Evolutionary conservation across 2,888 invertebrate species (phyloP), one percentile per base, ranked within the genome.

Genomic region (Drosophila greeni): DNA sequence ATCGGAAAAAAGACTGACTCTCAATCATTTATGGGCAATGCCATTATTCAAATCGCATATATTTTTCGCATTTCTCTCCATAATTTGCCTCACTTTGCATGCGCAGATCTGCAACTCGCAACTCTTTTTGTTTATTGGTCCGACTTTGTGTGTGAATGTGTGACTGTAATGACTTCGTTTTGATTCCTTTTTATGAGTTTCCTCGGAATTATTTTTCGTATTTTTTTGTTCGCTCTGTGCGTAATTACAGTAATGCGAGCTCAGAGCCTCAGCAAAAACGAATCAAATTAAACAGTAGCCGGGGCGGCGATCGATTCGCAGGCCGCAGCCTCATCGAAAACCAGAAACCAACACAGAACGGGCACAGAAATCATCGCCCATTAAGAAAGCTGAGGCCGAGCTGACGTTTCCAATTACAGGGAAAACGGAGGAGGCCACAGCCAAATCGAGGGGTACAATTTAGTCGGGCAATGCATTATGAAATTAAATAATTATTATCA

Each of bases 231-330:
- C 65, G 14, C 51, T 48, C 51, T 85, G 73, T 69, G 78, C 68
- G 82, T 86, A 85, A 86, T 86, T 86, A 86, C 86, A 85, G 86
- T 86, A 82, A 86, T 86, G 76, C 72, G 69, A 73, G 75, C 49
- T 57, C 66, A 33, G 56, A 33, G 56, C 39, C 39, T 49, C 37
- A 45, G 66, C 71, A 66, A 61, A 74, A 74, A 75, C 64, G 74
- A 68, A 81, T 67, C 62, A 77, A 77, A 77, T 75, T 72, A 69
- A 81, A 75, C 66, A 69, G 72, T 52, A 54, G 66, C 72, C 47
- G 55, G 57, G 43, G 55, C 34, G 40, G 39, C 71, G 75, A 71
- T 74, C 74, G 70, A 72, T 73, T 40, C 61, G 53, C 52, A 48
- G 31, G 24, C 23, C 42, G 40, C 9, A 43, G 43, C 47, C 20